A percentile compares a stretch with the other conserved stretches of the same genome.
These are phyloP conservation scores for Carcina quercana DNA, from an alignment of 2,888 invertebrate species.

Conservation along the genomic window DNA sequence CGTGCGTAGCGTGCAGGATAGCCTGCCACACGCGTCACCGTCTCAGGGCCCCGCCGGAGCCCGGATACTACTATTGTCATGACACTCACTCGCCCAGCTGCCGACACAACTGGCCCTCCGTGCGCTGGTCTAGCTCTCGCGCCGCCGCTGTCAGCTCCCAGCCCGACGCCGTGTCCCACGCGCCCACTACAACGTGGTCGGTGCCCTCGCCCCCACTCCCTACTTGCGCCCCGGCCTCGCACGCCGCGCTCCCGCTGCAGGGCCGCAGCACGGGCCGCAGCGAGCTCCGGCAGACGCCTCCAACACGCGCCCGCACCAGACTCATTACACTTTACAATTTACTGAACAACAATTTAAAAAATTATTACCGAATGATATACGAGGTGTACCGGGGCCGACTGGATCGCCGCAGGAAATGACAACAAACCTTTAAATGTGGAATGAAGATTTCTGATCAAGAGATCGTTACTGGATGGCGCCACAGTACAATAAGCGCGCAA, in stretches of 20 bases:
- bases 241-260: neutral
- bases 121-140: conserved; percentile 62
- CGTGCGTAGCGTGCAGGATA: conserved; percentile 33
- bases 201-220: conserved; percentile 59
- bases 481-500: too few species aligned
- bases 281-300: neutral
- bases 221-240: conserved; percentile 38
- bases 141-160: conserved; percentile 62
- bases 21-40: conserved; percentile 23
- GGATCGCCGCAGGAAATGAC: neutral
- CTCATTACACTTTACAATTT: too few species aligned
- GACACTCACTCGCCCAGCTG: conserved; percentile 62
- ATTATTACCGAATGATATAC: too few species aligned
- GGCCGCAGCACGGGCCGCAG: neutral
- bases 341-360: too few species aligned
- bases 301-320: neutral
- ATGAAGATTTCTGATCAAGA: too few species aligned
- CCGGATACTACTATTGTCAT: neutral
- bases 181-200: conserved; percentile 69
- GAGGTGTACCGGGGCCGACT: neutral
- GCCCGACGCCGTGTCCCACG: conserved; percentile 48
- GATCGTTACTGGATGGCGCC: too few species aligned
- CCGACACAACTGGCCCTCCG: conserved; percentile 64
- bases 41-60: neutral
- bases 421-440: too few species aligned